Conservation (phyloP, 2,113 vertebrate species). For the Miniopterus natalensis region DNA sequence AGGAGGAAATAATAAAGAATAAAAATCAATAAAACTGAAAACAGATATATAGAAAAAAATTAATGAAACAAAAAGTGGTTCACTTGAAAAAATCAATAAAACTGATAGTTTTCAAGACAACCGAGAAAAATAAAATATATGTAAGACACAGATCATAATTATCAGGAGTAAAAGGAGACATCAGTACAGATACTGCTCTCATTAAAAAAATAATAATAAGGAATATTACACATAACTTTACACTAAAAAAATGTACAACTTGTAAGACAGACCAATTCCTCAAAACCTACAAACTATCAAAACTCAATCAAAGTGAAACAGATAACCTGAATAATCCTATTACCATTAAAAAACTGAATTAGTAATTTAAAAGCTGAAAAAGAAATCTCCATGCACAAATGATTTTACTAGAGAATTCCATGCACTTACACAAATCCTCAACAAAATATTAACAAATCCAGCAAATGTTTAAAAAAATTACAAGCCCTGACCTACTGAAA, state of each 20-base stretch:
- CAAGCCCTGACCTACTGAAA: background rate
- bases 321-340: background rate
- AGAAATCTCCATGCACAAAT: background rate
- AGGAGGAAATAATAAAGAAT: background rate
- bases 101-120: background rate
- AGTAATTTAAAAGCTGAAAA: background rate
- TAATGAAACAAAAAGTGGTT: background rate
- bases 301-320: background rate
- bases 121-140: background rate
- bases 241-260: background rate
- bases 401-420: slow-evolving; percentile 8
- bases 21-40: background rate
- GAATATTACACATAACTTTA: background rate
- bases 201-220: background rate
- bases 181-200: background rate
- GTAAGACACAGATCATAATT: background rate
- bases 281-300: background rate
- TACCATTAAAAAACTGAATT: background rate
- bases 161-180: background rate
- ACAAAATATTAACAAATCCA: slow-evolving; percentile 39
- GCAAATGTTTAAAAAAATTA: background rate
- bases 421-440: background rate
- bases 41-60: background rate
- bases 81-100: background rate
- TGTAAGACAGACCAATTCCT: background rate